A percentile compares a stretch with the other conserved stretches of the same genome.
Conservation (phyloP, 2,113 vertebrate genomes). For the Petroica traversi region DNA sequence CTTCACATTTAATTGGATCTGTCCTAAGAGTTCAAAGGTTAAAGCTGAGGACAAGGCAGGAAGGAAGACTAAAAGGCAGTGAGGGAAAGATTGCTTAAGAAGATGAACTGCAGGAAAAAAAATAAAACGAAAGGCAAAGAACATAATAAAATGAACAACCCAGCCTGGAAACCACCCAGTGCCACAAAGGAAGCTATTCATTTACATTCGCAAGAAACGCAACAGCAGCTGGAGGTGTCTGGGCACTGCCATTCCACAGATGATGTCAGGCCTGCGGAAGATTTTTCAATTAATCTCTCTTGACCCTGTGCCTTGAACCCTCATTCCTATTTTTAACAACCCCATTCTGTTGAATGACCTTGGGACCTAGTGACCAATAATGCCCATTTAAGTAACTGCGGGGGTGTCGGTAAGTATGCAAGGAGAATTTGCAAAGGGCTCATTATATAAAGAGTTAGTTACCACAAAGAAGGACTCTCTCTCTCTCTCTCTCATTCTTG, state of each 20-base stretch:
- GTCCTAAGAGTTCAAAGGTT: not conserved
- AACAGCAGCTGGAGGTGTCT: slow-evolving; percentile 67
- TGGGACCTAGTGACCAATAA: slow-evolving; percentile 61
- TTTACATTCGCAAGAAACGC: slow-evolving; percentile 57
- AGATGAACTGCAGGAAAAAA: not conserved
- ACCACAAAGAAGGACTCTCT: not conserved
- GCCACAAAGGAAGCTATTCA: slow-evolving; percentile 24
- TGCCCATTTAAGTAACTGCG: slow-evolving; percentile 66
- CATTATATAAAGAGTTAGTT: slow-evolving; percentile 44
- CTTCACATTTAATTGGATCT: not conserved
- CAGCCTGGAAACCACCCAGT: not conserved
- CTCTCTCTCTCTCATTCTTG: not conserved
- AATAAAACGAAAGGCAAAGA: not conserved
- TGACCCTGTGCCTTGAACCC: slow-evolving; percentile 58
- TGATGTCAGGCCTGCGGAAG: slow-evolving; percentile 51
- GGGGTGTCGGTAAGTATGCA: slow-evolving; percentile 32
- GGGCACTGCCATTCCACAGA: slow-evolving; percentile 49
- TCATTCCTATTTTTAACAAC: slow-evolving; percentile 70
- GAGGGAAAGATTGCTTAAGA: not conserved
- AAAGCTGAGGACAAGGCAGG: not conserved
- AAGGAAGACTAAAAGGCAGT: not conserved
- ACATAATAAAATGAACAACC: not conserved
- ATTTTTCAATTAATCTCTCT: slow-evolving; percentile 76
- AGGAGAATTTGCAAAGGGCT: slow-evolving; percentile 56
- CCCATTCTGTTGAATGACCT: slow-evolving; percentile 63